phyloP scores from a whole-genome alignment of 2,113 vertebrate species.

The Dasyurus viverrinus region DNA sequence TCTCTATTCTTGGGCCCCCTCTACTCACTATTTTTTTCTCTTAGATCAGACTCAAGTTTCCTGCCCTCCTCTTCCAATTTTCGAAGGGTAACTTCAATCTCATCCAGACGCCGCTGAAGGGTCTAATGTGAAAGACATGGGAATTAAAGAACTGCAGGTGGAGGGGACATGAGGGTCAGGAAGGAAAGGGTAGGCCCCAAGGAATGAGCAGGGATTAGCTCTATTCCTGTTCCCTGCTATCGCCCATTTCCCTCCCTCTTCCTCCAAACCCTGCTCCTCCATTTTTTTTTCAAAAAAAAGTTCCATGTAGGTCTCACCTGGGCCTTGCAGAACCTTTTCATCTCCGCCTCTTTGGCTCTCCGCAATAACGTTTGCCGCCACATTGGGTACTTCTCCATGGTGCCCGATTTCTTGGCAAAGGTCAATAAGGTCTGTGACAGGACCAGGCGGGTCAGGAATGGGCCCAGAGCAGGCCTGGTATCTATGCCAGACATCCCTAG shows the following conservation, averaged over 20 bases:
- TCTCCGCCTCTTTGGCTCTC: slow-evolving; percentile 87
- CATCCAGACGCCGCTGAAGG: slow-evolving; percentile 93
- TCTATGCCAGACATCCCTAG: neutral
- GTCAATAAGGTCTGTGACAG: slow-evolving; percentile 66
- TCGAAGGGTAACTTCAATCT: slow-evolving; percentile 92
- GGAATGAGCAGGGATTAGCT: neutral
- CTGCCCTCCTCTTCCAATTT: slow-evolving; percentile 92
- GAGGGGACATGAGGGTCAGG: neutral
- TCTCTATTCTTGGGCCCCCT: neutral
- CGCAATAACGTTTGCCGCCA: slow-evolving; percentile 88
- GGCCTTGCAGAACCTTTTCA: slow-evolving; percentile 91
- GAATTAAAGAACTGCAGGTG: neutral
- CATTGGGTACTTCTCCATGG: slow-evolving; percentile 83
- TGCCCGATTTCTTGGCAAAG: slow-evolving; percentile 70
- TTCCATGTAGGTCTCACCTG: slow-evolving; percentile 84
- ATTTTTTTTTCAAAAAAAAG: too few species aligned
- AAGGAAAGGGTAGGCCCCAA: neutral
- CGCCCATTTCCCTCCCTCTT: neutral
- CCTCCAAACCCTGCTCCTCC: neutral
- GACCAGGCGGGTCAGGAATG: slow-evolving; percentile 1
- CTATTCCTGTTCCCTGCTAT: neutral
- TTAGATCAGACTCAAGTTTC: slow-evolving; percentile 87
- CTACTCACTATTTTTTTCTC: slow-evolving; percentile 86
- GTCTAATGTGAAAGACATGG: slow-evolving; percentile 80
- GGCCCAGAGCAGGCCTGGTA: neutral